Evolutionary conservation across 2,888 invertebrate genomes (phyloP).

Genomic region (Coenonympha arcania): DNA sequence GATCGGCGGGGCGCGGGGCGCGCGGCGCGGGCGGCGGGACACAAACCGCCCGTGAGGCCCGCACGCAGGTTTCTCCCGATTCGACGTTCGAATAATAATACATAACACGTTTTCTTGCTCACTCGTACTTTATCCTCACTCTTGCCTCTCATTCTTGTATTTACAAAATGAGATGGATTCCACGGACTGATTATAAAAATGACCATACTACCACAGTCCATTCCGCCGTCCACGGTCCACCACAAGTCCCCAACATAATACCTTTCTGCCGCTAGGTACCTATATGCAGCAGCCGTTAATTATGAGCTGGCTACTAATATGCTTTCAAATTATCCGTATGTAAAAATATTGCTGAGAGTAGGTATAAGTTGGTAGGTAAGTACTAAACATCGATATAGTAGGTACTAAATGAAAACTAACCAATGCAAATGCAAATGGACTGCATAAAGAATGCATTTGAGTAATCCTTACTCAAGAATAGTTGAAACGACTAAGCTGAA

Average conservation of each 20-base stretch:
- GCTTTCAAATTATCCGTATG: constrained; percentile 12
- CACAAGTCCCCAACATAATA: no score
- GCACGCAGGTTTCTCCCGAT: constrained; percentile 73
- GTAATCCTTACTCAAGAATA: no score
- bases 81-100: constrained; percentile 64
- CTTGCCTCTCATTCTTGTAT: constrained; percentile 49
- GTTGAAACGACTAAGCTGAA: no score
- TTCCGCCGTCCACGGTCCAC: no score
- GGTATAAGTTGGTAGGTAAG: not conserved
- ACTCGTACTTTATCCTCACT: constrained; percentile 47
- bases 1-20: constrained; percentile 61
- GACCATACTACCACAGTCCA: constrained; percentile 26
- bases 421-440: not conserved
- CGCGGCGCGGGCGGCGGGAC: constrained; percentile 43
- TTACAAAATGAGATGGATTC: constrained; percentile 51
- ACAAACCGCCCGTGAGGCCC: constrained; percentile 59
- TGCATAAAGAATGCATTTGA: not conserved
- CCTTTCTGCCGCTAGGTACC: constrained; percentile 24
- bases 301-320: constrained; percentile 26
- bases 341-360: not conserved
- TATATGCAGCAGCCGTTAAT: constrained; percentile 25
- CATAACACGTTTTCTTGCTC: constrained; percentile 61
- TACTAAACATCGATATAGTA: no score
- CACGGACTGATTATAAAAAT: constrained; percentile 34
- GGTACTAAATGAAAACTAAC: not conserved